Evolutionary conservation across 2,797 vertebrate species (phyloP).

Genomic region (Mormyrops attenuatus): DNA sequence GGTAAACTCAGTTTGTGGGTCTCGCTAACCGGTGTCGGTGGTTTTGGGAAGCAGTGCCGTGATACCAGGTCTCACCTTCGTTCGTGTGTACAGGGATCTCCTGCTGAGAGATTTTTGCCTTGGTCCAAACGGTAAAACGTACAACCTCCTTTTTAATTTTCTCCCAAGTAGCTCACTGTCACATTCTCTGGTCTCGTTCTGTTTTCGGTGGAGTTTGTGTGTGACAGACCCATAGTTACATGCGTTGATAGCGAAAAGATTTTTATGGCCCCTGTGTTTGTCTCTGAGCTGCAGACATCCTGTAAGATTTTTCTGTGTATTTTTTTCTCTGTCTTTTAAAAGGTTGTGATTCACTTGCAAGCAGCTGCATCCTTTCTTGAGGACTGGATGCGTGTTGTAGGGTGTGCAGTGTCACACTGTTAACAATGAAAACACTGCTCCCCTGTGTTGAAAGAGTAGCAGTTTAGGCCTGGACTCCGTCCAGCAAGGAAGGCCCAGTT

Average conservation of each 20-base stretch:
- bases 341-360: constrained; percentile 29
- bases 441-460: constrained; percentile 34
- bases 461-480: constrained; percentile 29
- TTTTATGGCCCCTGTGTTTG: constrained; percentile 17
- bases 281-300: constrained; percentile 13
- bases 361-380: constrained; percentile 45
- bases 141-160: not conserved
- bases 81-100: not conserved
- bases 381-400: constrained; percentile 25
- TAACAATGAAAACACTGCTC: constrained; percentile 39
- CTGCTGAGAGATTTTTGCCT: not conserved
- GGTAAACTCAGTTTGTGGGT: not conserved
- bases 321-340: constrained; percentile 10
- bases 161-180: not conserved
- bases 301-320: constrained; percentile 6
- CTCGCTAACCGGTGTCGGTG: not conserved
- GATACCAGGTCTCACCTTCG: not conserved
- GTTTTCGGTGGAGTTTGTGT: not conserved
- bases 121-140: not conserved
- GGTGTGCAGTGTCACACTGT: constrained; percentile 24
- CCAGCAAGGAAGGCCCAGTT: constrained; percentile 27
- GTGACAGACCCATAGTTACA: not conserved
- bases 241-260: not conserved
- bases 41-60: not conserved
- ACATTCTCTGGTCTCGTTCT: not conserved